Evolutionary conservation across 2,797 vertebrate species (phyloP), one percentile per base, ranked within the genome.

Genomic region (Alcedo quadribrachys): DNA sequence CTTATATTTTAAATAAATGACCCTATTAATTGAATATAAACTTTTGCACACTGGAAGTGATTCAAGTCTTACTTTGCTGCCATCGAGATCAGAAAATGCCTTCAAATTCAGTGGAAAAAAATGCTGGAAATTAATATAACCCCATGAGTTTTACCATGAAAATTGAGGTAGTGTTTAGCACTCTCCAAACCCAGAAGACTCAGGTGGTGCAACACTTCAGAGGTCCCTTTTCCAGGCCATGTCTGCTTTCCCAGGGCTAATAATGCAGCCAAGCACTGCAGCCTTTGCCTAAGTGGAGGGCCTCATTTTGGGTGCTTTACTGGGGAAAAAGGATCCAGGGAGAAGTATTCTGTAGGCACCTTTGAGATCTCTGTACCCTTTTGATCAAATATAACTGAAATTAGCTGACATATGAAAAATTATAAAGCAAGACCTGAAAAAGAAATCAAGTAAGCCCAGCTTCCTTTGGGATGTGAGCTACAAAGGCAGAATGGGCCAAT

Each of bases 1-100:
- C 19, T 79, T 84, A 17, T 77, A 51, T 86, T 90, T 84, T 74
- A 80, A 71, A 85, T 28, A 80, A 90, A 50, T 61, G 4, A 78
- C 17, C 33, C 55, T 80, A 55, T 77, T 90, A 74, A 92, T 61
- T 2, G 12, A 55, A 50, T 37, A 43, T 24, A 22, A 71, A 37
- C 9, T 78, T 92, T 40, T 77, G 43, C 18, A 35, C 8, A 18
- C 8, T 58, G 11, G 65, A 71, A 81, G 32, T 60, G 33, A 51
- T 43, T 55, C 15, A 25, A 24, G 11, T 48, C 83, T 68, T 48
- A 70, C 25, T 79, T 21, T 61, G 57, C 51, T 75, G 16, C 71
- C 15, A 12, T 50, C 8, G 55, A 76, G 28, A 71, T 12, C 8
- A 53, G 53, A 88, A 88, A 93, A 33, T 37, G 11, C 19, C 18